Evolutionary conservation across 2,888 invertebrate species (phyloP).

Genomic region (Morinoia aosen): DNA sequence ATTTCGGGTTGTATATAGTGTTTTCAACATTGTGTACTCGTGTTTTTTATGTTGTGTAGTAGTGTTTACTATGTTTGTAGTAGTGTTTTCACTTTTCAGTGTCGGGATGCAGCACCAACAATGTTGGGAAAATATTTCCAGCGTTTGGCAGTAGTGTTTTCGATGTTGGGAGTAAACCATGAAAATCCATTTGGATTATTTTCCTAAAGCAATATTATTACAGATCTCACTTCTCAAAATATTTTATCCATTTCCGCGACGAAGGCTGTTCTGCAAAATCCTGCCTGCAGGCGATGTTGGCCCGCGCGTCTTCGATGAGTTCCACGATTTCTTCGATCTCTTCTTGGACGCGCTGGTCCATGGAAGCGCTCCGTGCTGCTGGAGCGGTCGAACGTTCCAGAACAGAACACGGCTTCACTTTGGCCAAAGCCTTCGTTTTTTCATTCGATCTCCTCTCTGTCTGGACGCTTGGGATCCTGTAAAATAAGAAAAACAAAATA

Average conservation of each 20-base stretch:
- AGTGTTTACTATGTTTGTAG: no score
- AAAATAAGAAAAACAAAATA: not conserved
- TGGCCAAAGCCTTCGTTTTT: not conserved
- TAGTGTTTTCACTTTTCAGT: no score
- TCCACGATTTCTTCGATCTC: not conserved
- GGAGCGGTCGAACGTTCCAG: not conserved
- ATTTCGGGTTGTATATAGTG: no score
- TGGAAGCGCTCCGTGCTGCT: not conserved
- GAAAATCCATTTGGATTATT: no score
- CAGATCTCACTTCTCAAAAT: conserved; percentile 62
- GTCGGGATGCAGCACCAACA: no score
- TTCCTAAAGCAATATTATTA: no score
- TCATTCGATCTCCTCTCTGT: not conserved
- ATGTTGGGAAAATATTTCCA: no score
- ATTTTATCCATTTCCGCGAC: conserved; percentile 65
- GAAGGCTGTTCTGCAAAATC: conserved; percentile 62
- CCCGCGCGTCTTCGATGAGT: conserved; percentile 58
- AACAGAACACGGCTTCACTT: not conserved
- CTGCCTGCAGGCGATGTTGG: conserved; percentile 55
- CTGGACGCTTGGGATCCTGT: not conserved
- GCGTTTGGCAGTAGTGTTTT: no score
- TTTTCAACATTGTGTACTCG: no score
- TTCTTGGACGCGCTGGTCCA: not conserved
- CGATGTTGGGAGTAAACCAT: no score
- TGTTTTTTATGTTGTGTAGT: no score